These are phyloP conservation scores for Lasioglossum baleicum DNA, from an alignment of 1,140 invertebrate genomes.

Conservation along the genomic window DNA sequence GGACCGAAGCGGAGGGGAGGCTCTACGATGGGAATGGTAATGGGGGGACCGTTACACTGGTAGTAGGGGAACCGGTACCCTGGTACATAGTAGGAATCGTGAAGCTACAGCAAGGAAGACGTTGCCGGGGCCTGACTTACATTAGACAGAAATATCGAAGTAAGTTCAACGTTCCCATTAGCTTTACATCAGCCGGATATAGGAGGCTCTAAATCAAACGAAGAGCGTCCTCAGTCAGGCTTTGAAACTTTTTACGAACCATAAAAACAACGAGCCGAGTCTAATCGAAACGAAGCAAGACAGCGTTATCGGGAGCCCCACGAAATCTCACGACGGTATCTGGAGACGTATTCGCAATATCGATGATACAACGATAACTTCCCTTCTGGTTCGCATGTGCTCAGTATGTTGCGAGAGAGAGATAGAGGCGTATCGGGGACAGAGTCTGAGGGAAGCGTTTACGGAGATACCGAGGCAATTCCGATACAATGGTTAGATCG, in stretches of 20 bases:
- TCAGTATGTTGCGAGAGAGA: no score
- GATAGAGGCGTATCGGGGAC: slow-evolving; percentile 27
- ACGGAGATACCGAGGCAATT: slow-evolving; percentile 49
- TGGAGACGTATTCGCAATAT: slow-evolving; percentile 44
- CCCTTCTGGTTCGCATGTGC: slow-evolving; percentile 15
- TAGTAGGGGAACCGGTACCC: no score
- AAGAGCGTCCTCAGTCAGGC: not conserved
- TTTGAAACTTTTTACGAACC: not conserved
- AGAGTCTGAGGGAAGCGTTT: slow-evolving; percentile 20
- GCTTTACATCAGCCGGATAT: no score
- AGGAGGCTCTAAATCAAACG: no score
- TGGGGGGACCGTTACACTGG: no score
- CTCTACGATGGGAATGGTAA: no score
- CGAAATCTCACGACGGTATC: slow-evolving; percentile 21
- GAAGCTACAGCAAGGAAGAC: no score
- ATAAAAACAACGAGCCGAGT: not conserved
- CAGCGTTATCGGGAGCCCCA: not conserved
- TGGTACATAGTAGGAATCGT: no score
- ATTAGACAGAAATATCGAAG: no score
- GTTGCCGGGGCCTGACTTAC: no score
- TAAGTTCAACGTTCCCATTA: no score
- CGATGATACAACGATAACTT: slow-evolving; percentile 49
- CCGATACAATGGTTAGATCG: slow-evolving; percentile 45
- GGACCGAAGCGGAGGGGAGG: no score
- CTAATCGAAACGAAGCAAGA: slow-evolving; percentile 8